Evolutionary conservation across 2,797 vertebrate species (phyloP), one percentile per base, ranked within the genome.

Genomic region (Neosilurus mollespiculum): DNA sequence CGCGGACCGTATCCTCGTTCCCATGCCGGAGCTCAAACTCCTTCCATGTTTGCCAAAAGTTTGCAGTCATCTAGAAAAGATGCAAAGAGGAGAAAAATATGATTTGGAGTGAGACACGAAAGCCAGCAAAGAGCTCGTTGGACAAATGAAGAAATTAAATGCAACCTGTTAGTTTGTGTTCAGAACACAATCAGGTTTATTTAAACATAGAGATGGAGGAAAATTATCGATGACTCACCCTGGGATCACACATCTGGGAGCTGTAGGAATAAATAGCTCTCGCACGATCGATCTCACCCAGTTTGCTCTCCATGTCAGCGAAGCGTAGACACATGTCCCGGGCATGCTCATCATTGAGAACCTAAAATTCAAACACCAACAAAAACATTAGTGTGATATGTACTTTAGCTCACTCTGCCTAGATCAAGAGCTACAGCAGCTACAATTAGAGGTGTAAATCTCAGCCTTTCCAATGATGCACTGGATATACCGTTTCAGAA

Each of bases 1-100:
- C 97, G 34, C 96, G 92, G 80, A 98, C 96, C 0, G 97, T 99
- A 91, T 99, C 97, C 87, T 99, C 97, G 0, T 99, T 98, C n/a
- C 97, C 97, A 0, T 98, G 97, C 0, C 96, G 95, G 54, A 99
- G 95, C 93, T 99, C 97, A 83, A 99, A 99, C 90, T 97, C 97
- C 88, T 98, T 97, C 97, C 97, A 99, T 0, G 94, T 95, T 89
- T 98, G 97, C 97, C 97, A 98, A 94, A 98, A 98, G 0, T 86
- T 90, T 16, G 94, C 93, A 0, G 96, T 98, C 53, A 97, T 95
- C 97, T 98, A 85, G 15, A 37, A 9, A 83, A 87, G 2, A 51
- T 4, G 37, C 24, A 7, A 69, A 53, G 72, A 15, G 56, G 70
- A 16, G 65, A 66, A 8, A 14, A n/a, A 15, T 1, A n/a, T 1